Evolutionary conservation across 2,797 vertebrate genomes (phyloP).

Genomic region (Cryptoprocta ferox): DNA sequence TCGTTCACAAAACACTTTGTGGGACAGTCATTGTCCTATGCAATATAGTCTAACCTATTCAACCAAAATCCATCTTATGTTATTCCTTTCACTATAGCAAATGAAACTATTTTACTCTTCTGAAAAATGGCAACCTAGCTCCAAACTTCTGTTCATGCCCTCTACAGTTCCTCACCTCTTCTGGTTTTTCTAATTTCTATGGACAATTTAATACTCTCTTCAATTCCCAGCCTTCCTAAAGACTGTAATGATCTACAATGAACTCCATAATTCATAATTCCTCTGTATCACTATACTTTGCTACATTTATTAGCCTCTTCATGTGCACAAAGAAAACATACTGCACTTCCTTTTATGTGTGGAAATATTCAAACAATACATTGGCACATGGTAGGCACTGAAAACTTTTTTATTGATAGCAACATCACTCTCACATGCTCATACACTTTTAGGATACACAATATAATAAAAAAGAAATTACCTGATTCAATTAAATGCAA

Average conservation of each 20-base stretch:
- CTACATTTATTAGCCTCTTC: background rate
- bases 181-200: background rate
- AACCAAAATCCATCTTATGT: background rate
- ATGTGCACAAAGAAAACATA: background rate
- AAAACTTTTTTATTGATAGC: background rate
- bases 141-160: background rate
- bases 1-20: background rate
- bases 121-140: background rate
- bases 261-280: background rate
- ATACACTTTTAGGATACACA: background rate
- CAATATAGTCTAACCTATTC: background rate
- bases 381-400: background rate
- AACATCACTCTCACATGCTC: background rate
- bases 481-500: slow-evolving; percentile 92
- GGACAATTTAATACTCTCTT: background rate
- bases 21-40: background rate
- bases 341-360: background rate
- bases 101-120: background rate
- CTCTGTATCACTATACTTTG: background rate
- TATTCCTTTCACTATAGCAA: slow-evolving; percentile 21
- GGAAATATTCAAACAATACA: slow-evolving; percentile 15
- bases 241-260: background rate
- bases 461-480: slow-evolving; percentile 81
- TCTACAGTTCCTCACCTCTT: background rate
- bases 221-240: background rate